Conservation (phyloP, 2,797 vertebrate species). For the Phoxinus dragarum region DNA sequence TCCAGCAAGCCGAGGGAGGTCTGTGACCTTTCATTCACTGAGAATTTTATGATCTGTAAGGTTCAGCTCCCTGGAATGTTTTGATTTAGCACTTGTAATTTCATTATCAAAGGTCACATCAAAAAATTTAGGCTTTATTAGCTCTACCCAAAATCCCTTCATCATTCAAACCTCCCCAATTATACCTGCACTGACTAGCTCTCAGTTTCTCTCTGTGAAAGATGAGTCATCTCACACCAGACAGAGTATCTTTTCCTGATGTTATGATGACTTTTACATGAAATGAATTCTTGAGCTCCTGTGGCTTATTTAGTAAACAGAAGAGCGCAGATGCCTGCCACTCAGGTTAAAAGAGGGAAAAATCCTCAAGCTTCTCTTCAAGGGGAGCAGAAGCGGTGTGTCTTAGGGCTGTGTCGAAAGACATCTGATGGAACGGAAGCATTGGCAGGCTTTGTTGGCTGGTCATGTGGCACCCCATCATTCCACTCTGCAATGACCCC, state of each 20-base stretch:
- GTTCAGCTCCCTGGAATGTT: constrained; percentile 42
- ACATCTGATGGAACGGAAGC: constrained; percentile 71
- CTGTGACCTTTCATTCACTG: constrained; percentile 35
- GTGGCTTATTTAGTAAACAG: constrained; percentile 77
- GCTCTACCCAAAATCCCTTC: constrained; percentile 41
- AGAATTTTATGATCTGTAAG: constrained; percentile 23
- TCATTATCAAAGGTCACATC: constrained; percentile 49
- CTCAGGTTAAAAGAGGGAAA: constrained; percentile 69
- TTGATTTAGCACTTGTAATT: constrained; percentile 45
- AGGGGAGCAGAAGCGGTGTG: constrained; percentile 68
- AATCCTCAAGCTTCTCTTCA: constrained; percentile 55
- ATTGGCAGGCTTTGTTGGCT: constrained; percentile 70
- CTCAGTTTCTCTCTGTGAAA: constrained; percentile 30
- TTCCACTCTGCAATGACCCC: constrained; percentile 64
- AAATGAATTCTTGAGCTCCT: constrained; percentile 68
- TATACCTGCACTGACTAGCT: constrained; percentile 41
- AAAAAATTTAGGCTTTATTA: constrained; percentile 49
- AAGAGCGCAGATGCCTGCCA: constrained; percentile 68
- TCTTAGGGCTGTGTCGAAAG: constrained; percentile 70
- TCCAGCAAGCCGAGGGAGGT: constrained; percentile 31
- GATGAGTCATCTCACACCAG: constrained; percentile 50
- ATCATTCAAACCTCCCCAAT: constrained; percentile 43
- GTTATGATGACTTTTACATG: constrained; percentile 63
- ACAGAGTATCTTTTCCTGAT: constrained; percentile 53
- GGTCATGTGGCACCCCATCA: constrained; percentile 72